Evolutionary conservation across 2,113 vertebrate species (phyloP), one percentile per base, ranked within the genome.

Genomic region (Andinoacara biseriatus): DNA sequence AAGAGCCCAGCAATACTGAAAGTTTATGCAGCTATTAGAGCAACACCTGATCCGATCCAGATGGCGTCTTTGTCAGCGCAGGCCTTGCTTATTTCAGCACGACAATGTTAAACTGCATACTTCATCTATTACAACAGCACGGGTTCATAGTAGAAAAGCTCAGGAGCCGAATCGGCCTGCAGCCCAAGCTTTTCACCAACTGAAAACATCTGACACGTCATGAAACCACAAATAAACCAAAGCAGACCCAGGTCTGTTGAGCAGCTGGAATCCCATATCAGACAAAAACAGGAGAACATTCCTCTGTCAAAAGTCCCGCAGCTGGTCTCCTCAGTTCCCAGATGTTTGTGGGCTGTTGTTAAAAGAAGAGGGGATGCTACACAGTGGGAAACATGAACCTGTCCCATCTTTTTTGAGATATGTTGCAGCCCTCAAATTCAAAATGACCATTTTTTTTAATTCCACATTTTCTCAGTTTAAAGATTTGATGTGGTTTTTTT

Each of bases 351-450:
- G 1, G 22, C n/a, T 40, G 61, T 33, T 63, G 35, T 63, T 63
- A 22, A 40, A 63, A 40, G 20, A 38, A 22, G 33, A 62, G 31
- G 3, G 5, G 33, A 63, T 63, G 14, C 3, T 5, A 33, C 10
- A 40, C 20, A 22, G 20, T 1, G 11, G 38, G 20, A 63, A 33
- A 33, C 33, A 33, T 33, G 33, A 7, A 3, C 11, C 14, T 20
- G 0, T 0, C 10, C 11, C 40, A 43, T 10, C 11, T 31, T 31
- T 31, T 31, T 31, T 31, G 29, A 4, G 29, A 31, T 31, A 31
- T 4, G 29, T 2, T 33, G 33, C 33, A 7, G 33, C 33, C 33
- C 7, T 33, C 33, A 49, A 15, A 14, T 15, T 46, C 13, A 46
- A 49, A 49, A 49, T 17, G 5, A 49, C 43, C 43, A 6, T 5